Evolutionary conservation across 2,888 invertebrate species (phyloP).

Genomic region (Anthoptus insignis): DNA sequence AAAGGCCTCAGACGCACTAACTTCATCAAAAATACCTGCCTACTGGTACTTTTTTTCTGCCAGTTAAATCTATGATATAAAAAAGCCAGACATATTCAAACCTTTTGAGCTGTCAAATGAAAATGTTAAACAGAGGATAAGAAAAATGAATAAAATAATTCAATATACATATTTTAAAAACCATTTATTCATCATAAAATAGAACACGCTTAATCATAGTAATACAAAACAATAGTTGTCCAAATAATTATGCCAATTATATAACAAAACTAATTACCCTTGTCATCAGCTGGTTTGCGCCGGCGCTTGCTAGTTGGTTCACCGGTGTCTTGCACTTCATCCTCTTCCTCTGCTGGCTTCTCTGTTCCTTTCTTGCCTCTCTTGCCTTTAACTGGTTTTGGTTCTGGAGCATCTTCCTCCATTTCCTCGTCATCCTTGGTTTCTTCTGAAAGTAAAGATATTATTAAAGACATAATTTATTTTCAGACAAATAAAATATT

Average conservation of each 20-base stretch:
- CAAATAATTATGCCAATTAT: slow-evolving; percentile 57
- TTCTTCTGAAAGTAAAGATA: slow-evolving; percentile 59
- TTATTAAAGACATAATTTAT: neutral
- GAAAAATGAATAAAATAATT: slow-evolving; percentile 71
- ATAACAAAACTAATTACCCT: slow-evolving; percentile 79
- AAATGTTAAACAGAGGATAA: slow-evolving; percentile 39
- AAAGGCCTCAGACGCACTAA: too few species aligned
- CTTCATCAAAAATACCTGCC: too few species aligned
- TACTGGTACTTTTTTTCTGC: too few species aligned
- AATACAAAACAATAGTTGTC: slow-evolving; percentile 68
- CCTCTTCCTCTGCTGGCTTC: slow-evolving; percentile 57
- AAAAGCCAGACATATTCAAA: neutral
- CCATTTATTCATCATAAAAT: slow-evolving; percentile 73
- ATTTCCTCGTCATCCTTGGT: slow-evolving; percentile 61
- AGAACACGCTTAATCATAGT: slow-evolving; percentile 73
- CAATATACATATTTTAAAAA: slow-evolving; percentile 71
- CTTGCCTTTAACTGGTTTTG: slow-evolving; percentile 71
- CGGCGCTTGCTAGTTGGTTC: slow-evolving; percentile 71
- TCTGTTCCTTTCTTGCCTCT: slow-evolving; percentile 70
- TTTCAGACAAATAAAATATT: neutral
- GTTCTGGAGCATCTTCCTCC: slow-evolving; percentile 63
- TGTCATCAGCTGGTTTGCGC: slow-evolving; percentile 74
- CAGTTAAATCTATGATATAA: too few species aligned
- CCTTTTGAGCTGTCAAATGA: neutral
- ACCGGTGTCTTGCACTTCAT: slow-evolving; percentile 63